Percentiles rank a stretch among this genome's conserved stretches.
phyloP scores from a whole-genome alignment of 2,113 vertebrate species.

The Plotosus lineatus region DNA sequence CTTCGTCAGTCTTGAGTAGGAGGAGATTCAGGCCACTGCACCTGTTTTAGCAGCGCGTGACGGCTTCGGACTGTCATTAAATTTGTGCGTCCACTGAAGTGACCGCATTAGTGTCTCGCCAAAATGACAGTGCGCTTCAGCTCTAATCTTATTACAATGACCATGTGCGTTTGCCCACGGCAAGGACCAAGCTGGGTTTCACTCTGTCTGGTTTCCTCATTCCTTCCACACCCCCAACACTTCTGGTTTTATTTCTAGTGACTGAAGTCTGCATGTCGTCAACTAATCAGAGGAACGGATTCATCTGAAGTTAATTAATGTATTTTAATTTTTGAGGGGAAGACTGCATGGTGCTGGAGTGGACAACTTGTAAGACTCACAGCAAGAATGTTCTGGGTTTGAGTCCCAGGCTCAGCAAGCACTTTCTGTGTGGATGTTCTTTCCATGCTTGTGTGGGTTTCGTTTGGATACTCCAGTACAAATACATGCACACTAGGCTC shows the following conservation, averaged over 20 bases:
- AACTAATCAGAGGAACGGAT: background rate
- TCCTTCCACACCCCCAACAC: conserved; percentile 23
- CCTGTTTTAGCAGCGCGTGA: conserved; percentile 60
- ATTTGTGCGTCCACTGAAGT: conserved; percentile 49
- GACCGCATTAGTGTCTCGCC: conserved; percentile 57
- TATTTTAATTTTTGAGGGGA: too few relatives aligned
- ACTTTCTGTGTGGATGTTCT: too few relatives aligned
- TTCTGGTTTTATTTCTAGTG: conserved; percentile 47
- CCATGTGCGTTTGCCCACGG: conserved; percentile 62
- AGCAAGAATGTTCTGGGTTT: too few relatives aligned
- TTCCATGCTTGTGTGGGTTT: too few relatives aligned
- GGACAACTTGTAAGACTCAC: too few relatives aligned
- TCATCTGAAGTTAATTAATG: background rate
- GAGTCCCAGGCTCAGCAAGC: too few relatives aligned
- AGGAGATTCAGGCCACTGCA: conserved; percentile 38
- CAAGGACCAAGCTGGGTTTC: conserved; percentile 51
- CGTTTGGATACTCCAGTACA: too few relatives aligned
- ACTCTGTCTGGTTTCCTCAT: conserved; percentile 1
- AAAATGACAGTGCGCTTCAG: conserved; percentile 68
- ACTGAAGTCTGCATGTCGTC: background rate
- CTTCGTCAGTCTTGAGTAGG: conserved; percentile 59
- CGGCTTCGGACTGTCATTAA: conserved; percentile 57
- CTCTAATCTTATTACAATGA: conserved; percentile 66
- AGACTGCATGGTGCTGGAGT: too few relatives aligned
- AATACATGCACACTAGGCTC: too few relatives aligned